Conservation (phyloP, 2,113 vertebrate species). For the Oxyruncus cristatus region DNA sequence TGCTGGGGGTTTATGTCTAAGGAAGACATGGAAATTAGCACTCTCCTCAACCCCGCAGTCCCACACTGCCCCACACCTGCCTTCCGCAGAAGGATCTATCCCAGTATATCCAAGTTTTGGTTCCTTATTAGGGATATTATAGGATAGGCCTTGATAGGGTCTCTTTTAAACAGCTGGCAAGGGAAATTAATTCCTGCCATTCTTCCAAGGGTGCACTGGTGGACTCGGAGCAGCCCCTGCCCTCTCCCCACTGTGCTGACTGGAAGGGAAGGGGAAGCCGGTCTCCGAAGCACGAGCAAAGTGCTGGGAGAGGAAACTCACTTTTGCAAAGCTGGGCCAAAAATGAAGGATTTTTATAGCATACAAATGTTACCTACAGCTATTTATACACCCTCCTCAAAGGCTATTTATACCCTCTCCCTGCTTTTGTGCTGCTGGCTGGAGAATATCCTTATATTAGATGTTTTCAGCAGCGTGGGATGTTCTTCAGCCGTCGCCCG, state of each 20-base stretch:
- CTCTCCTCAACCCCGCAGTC: background rate
- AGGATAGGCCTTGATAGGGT: background rate
- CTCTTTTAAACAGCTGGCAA: background rate
- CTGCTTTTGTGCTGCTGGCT: constrained; percentile 13
- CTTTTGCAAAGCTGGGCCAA: background rate
- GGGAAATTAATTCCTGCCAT: accelerated
- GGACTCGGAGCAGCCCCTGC: background rate
- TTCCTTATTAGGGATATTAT: background rate
- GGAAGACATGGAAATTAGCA: background rate
- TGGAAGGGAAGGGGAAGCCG: background rate
- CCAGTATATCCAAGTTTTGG: background rate
- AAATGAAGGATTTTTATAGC: background rate
- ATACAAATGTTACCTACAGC: constrained; percentile 2
- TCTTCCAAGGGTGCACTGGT: accelerated
- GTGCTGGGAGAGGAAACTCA: background rate
- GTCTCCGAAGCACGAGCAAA: background rate
- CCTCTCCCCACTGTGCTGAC: background rate
- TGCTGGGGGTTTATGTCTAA: background rate
- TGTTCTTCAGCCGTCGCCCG: background rate
- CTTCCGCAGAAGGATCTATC: accelerated
- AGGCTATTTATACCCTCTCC: constrained; percentile 13
- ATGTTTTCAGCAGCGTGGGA: background rate
- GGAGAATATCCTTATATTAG: background rate
- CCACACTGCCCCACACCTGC: accelerated
- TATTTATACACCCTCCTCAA: constrained; percentile 36